Conservation (phyloP, 2,888 invertebrate genomes). For the Ametastegia equiseti region DNA sequence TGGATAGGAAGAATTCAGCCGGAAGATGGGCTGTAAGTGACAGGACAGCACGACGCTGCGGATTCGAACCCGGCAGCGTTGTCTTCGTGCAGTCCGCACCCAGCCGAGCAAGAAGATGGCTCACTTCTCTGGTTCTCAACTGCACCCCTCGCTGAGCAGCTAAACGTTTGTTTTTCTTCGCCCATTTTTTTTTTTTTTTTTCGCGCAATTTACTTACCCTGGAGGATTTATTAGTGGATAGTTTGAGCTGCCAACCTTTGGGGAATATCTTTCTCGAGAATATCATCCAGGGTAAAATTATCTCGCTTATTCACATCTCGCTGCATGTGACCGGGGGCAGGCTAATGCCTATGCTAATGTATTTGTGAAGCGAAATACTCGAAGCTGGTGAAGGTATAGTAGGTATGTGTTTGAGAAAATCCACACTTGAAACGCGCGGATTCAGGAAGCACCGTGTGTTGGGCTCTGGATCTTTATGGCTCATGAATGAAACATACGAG, state of each 20-base stretch:
- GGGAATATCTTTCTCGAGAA: not conserved
- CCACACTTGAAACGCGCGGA: constrained; percentile 19
- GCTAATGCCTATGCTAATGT: constrained; percentile 43
- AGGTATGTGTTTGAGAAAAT: constrained; percentile 30
- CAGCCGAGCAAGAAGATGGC: constrained; percentile 44
- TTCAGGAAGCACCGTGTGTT: constrained; percentile 44
- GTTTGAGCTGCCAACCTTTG: no score
- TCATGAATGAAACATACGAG: constrained; percentile 73
- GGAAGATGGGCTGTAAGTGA: constrained; percentile 48
- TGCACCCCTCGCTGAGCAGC: not conserved
- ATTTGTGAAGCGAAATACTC: constrained; percentile 33
- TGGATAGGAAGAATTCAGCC: constrained; percentile 46
- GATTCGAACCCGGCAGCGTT: constrained; percentile 24
- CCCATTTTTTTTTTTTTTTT: no score
- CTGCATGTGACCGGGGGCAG: constrained; percentile 21
- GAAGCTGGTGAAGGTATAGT: no score
- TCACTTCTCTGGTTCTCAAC: constrained; percentile 45
- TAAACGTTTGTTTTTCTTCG: not conserved
- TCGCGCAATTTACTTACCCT: no score
- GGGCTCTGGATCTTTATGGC: constrained; percentile 65
- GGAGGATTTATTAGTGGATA: no score
- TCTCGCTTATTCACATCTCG: constrained; percentile 9
- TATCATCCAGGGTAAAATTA: not conserved
- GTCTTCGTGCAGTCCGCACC: constrained; percentile 47
- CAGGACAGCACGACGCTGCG: constrained; percentile 45